phyloP scores from a whole-genome alignment of 2,888 invertebrate genomes.

The Carpatolechia fugitivella region DNA sequence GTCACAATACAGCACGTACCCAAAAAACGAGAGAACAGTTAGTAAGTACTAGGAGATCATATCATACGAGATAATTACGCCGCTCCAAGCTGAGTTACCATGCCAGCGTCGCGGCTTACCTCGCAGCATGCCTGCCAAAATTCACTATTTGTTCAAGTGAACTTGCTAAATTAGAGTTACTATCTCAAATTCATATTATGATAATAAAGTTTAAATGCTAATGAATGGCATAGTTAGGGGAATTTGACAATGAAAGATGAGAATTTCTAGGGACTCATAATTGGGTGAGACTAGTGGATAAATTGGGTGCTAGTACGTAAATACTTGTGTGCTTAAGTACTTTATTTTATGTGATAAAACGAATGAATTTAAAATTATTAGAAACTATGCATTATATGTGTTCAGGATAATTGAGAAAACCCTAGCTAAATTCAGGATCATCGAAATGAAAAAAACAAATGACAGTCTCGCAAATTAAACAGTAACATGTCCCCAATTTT shows the following conservation, averaged over 20 bases:
- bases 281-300: background rate
- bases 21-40: too few relatives aligned
- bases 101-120: background rate
- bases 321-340: too few relatives aligned
- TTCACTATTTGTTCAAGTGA: background rate
- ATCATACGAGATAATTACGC: background rate
- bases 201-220: constrained; percentile 3
- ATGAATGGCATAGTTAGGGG: constrained; percentile 2
- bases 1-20: too few relatives aligned
- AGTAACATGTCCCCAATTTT: too few relatives aligned
- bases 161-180: constrained; percentile 5
- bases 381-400: too few relatives aligned
- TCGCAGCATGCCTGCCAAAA: background rate
- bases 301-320: too few relatives aligned
- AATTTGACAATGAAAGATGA: constrained; percentile 3
- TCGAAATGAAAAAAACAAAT: too few relatives aligned
- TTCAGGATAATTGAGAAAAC: too few relatives aligned
- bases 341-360: too few relatives aligned
- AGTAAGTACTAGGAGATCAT: background rate
- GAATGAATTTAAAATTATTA: too few relatives aligned
- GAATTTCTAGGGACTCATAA: background rate
- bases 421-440: too few relatives aligned
- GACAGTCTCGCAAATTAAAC: too few relatives aligned
- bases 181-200: constrained; percentile 5
- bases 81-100: background rate